A percentile compares a stretch with the other conserved stretches of the same genome.
These are phyloP conservation scores for Timandra comae DNA, from an alignment of 2,888 invertebrate genomes.

Conservation along the genomic window DNA sequence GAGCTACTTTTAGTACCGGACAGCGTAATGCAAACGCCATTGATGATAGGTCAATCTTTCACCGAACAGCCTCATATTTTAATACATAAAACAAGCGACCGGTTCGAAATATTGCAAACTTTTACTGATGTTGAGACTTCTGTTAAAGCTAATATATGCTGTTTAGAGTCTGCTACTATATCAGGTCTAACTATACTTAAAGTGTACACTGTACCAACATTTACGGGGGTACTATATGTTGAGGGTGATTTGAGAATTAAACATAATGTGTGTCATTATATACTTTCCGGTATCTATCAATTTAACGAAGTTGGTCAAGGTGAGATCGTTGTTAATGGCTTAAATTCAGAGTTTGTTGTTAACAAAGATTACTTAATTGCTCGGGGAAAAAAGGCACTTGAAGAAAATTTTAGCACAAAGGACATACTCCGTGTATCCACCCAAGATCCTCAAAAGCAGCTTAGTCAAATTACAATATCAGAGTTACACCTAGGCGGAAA, in stretches of 20 bases:
- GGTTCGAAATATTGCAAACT: background rate
- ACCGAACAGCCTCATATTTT: too few species aligned
- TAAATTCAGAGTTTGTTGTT: background rate
- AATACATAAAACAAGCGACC: too few species aligned
- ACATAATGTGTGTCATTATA: too few species aligned
- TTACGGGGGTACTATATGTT: background rate
- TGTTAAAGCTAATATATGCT: background rate
- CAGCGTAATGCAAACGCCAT: too few species aligned
- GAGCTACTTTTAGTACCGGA: too few species aligned
- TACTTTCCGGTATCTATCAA: background rate
- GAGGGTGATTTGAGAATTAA: background rate
- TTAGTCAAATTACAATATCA: too few species aligned
- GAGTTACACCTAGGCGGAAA: background rate
- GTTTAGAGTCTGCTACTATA: background rate
- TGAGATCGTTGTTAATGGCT: background rate
- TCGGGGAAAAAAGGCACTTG: background rate
- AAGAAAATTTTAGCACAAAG: background rate
- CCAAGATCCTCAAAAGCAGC: background rate
- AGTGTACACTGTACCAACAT: too few species aligned
- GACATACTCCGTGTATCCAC: background rate
- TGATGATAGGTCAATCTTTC: too few species aligned
- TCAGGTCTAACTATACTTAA: background rate
- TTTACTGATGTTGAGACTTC: background rate
- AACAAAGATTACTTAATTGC: background rate
- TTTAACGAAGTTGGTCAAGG: background rate